phyloP scores from a whole-genome alignment of 2,797 vertebrate species.

The Notolepis coatsorum region DNA sequence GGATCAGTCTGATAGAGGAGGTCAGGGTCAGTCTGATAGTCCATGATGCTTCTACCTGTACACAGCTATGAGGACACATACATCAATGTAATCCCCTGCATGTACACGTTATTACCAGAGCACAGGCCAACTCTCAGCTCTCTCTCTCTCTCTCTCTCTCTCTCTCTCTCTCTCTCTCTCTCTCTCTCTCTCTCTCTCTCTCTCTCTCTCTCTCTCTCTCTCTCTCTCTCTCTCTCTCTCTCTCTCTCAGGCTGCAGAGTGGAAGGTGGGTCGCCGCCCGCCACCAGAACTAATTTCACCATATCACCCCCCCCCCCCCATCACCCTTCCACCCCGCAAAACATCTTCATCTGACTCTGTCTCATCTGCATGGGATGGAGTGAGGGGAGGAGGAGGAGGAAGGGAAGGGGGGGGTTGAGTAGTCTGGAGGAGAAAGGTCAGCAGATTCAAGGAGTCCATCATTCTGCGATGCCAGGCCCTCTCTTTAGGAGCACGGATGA shows the following conservation, averaged over 20 bases:
- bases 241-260: conserved; percentile 45
- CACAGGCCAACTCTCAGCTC: no score
- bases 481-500: conserved; percentile 61
- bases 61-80: no score
- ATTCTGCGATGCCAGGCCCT: conserved; percentile 69
- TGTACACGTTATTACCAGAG: no score
- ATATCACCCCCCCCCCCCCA: conserved; percentile 41
- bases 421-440: conserved; percentile 78
- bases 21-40: no score
- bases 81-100: no score
- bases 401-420: conserved; percentile 47
- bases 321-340: conserved; percentile 58
- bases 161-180: conserved; percentile 33
- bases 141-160: neutral
- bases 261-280: conserved; percentile 59
- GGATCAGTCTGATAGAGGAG: no score
- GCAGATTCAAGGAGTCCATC: conserved; percentile 74
- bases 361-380: conserved; percentile 77
- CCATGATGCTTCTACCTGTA: no score
- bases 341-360: conserved; percentile 81
- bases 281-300: conserved; percentile 73
- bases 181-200: conserved; percentile 47
- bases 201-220: conserved; percentile 72
- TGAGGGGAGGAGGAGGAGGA: conserved; percentile 39
- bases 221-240: conserved; percentile 72